phyloP scores from a whole-genome alignment of 1,140 invertebrate genomes.

The Calliphora vicina region DNA sequence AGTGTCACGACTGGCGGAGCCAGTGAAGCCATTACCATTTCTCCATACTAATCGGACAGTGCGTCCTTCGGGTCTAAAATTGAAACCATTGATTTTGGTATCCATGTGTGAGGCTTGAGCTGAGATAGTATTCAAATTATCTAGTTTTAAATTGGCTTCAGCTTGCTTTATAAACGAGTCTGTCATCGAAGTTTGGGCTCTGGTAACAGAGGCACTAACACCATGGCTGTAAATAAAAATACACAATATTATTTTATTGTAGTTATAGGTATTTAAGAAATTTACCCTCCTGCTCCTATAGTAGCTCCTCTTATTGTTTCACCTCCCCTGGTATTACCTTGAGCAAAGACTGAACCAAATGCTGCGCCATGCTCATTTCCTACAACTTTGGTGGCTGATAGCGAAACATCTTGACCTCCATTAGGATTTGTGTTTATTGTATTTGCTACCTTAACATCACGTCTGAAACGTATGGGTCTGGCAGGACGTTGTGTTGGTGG shows the following conservation, averaged over 20 bases:
- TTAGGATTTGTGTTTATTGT: slow-evolving; percentile 49
- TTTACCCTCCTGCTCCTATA: slow-evolving; percentile 48
- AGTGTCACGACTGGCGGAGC: background rate
- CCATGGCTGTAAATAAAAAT: slow-evolving; percentile 42
- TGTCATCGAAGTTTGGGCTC: slow-evolving; percentile 33
- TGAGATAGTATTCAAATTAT: background rate
- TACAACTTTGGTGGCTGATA: slow-evolving; percentile 47
- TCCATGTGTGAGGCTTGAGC: background rate
- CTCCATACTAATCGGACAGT: background rate
- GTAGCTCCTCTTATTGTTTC: slow-evolving; percentile 41
- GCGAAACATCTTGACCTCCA: slow-evolving; percentile 48
- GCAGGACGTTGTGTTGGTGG: background rate
- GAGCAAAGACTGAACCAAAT: slow-evolving; percentile 46
- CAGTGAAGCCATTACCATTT: background rate
- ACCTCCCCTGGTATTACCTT: slow-evolving; percentile 46
- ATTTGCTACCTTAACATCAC: slow-evolving; percentile 44
- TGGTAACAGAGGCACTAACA: slow-evolving; percentile 43
- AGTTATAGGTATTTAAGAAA: background rate
- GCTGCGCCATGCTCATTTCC: slow-evolving; percentile 51
- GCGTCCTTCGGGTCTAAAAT: background rate
- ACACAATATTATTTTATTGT: background rate
- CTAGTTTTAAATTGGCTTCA: background rate
- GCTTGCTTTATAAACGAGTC: background rate
- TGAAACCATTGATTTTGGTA: background rate
- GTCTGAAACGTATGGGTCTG: slow-evolving; percentile 45